Base-by-base conservation (phyloP, 2,113 vertebrate genomes). In the Chelonoidis abingdonii region DNA sequence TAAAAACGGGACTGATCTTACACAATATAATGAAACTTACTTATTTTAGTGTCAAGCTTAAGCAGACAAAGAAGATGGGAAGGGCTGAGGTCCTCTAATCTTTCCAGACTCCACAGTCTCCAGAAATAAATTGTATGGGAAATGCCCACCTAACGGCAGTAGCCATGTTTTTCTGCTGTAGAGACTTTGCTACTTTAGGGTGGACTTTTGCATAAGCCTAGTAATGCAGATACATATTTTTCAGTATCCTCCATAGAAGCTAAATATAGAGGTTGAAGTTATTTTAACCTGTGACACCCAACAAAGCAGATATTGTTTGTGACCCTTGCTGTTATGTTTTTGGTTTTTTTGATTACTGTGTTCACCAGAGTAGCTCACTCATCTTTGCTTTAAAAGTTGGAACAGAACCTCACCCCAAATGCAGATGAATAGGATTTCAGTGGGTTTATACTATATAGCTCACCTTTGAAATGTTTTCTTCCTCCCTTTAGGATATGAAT, bases 401-500 rank as follows among this genome's bases (percentile, higher is more conserved):
- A 53, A 10, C 69, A 0, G 1, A 5, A 4, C 31, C 56, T 31
- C 50, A 93, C 79, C 95, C 4, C 0, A 76, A 13, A 2, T 82
- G 83, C 83, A 52, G 19, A 54, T 80, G 44, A 22, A 38, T 50
- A 6, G 54, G 5, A 1, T 75, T 86, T 27, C 6, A 80, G 0
- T 49, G 24, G 53, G 54, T 91, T 86, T 88, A 78, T 47, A 35
- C 5, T 41, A 0, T 47, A 22, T 81, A 47, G 24, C 24, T 89
- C 44, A 88, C 72, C 69, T 95, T 44, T 83, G 2, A 92, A 90
- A 89, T 87, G 9, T 52, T 93, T 78, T 80, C 13, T 44, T 85
- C 49, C 16, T 56, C 7, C 31, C 27, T 86, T 41, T 90, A 99
- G 99, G 98, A 98, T 10, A 99, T 99, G 99, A 99, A 98, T 2